Base-by-base conservation (phyloP, 2,113 vertebrate species). In the Micronycteris hirsuta region DNA sequence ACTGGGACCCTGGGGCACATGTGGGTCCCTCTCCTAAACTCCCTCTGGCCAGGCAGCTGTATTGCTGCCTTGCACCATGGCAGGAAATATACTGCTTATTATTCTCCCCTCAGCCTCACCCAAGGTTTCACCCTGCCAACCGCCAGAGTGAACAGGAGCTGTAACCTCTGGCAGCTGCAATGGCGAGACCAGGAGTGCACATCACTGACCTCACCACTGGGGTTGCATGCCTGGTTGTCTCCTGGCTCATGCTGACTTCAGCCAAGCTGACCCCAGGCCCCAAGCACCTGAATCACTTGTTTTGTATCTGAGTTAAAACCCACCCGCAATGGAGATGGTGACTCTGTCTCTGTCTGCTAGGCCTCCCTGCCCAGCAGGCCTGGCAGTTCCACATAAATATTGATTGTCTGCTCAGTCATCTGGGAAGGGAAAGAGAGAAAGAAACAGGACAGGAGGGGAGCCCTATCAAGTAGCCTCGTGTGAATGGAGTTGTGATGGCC, bases 341-440 rank as follows among this genome's bases (percentile, higher is more conserved):
- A 3, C 85, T 24, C 36, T 17, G 16, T 77, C 41, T 74, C 47
- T 89, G 87, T 36, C 52, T 38, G 33, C 61, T 9, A 15, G 47
- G 74, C 71, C 63, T 89, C 16, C 78, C 77, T 24, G 67, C 31
- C 81, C 49, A 24, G 90, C 33, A 58, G 67, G 84, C 84, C 90
- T 96, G 65, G 63, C 16, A 24, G 73, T 85, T 31, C 70, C 86
- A 41, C 73, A 80, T 82, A 78, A 74, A 71, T 89, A 93, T 52
- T 74, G 82, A 95, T 89, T 17, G 65, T 93, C 85, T 96, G 93
- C 45, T 95, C 45, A 76, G 86, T 83, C 74, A 81, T 83, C 95
- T 2, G 8, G 31, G 91, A 80, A 65, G 94, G 43, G 82, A 43
- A 58, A 12, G 67, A 12, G 74, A 65, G 45, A 19, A 56, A 3